Percentiles rank a stretch among this genome's conserved stretches.
Conservation (phyloP, 2,797 vertebrate species). For the Notoglanidium macrostoma region DNA sequence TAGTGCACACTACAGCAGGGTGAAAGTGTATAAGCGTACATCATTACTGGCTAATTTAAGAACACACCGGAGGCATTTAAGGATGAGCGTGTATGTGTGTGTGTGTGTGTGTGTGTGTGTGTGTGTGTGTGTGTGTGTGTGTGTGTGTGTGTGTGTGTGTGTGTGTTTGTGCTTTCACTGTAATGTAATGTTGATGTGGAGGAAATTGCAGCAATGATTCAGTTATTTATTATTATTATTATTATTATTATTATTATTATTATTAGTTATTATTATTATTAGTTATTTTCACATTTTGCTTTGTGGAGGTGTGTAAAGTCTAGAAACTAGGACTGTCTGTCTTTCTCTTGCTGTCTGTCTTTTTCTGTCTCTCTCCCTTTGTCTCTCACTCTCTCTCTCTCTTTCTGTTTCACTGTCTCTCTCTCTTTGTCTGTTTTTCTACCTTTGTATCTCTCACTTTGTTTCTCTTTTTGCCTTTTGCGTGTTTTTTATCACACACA, state of each 20-base stretch:
- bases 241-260: background rate
- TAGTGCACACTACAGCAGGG: background rate
- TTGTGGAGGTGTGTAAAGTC: background rate
- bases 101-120: constrained; percentile 3
- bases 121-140: background rate
- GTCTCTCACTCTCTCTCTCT: background rate
- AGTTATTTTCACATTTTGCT: background rate
- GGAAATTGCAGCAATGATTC: constrained; percentile 16
- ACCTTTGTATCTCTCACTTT: background rate
- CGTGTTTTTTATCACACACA: background rate
- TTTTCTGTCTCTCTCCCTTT: background rate
- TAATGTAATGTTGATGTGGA: constrained; percentile 4
- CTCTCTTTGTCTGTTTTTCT: background rate
- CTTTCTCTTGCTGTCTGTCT: background rate
- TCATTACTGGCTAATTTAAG: constrained; percentile 19
- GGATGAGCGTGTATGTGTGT: background rate
- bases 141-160: constrained; percentile 8
- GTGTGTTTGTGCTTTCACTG: background rate
- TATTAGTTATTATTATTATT: background rate
- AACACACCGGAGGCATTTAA: constrained; percentile 1
- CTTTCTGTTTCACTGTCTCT: background rate
- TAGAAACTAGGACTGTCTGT: background rate
- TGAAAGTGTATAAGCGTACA: background rate
- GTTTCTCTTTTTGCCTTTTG: background rate
- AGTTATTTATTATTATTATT: background rate